Evolutionary conservation across 2,797 vertebrate genomes (phyloP).

Genomic region (Pterois miles): DNA sequence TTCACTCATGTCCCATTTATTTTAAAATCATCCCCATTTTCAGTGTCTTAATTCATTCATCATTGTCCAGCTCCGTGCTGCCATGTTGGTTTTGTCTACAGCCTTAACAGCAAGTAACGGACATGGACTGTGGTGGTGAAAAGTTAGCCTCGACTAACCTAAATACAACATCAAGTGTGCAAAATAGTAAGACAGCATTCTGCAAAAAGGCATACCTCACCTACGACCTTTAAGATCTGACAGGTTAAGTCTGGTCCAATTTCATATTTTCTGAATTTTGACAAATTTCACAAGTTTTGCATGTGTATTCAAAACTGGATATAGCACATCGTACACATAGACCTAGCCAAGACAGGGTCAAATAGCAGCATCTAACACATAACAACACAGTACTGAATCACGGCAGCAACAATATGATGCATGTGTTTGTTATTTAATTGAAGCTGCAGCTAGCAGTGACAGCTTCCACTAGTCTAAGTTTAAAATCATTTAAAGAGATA

Average conservation of each 20-base stretch:
- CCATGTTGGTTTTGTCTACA: conserved; percentile 61
- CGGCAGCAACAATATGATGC: no score
- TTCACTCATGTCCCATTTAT: conserved; percentile 22
- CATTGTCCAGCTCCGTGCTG: conserved; percentile 59
- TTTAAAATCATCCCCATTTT: conserved; percentile 35
- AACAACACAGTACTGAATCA: no score
- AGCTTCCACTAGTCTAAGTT: no score
- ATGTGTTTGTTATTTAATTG: no score
- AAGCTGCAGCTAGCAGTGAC: no score
- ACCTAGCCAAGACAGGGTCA: no score
- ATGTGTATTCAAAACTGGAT: background rate
- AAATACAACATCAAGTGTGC: conserved; percentile 2
- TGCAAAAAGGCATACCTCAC: conserved; percentile 60
- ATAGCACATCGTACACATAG: background rate
- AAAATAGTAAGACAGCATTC: conserved; percentile 23
- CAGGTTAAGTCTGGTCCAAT: conserved; percentile 44
- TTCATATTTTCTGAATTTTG: conserved; percentile 10
- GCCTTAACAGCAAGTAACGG: conserved; percentile 51
- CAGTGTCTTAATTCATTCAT: conserved; percentile 31
- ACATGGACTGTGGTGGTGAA: conserved; percentile 17
- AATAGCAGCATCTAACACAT: no score
- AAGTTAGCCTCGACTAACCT: conserved; percentile 3
- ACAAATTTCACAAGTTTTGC: background rate
- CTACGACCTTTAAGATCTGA: conserved; percentile 47
- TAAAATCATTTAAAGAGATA: no score